These are phyloP conservation scores for Aphis craccivora DNA, from an alignment of 1,140 invertebrate species.

Conservation along the genomic window DNA sequence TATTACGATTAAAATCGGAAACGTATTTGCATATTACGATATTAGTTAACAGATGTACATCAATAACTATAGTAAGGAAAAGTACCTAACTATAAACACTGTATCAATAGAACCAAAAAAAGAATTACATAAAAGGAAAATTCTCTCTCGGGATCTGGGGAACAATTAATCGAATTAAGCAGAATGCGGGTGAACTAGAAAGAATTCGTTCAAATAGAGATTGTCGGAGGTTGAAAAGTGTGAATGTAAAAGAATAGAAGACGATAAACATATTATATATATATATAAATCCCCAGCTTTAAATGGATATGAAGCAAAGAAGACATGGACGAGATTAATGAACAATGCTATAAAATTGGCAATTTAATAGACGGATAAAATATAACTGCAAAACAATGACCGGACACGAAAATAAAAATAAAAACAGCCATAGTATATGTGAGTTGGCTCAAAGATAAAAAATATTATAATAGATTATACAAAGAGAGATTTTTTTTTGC, in stretches of 20 bases:
- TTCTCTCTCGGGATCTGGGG: background rate
- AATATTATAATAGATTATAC: background rate
- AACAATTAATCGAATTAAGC: conserved; percentile 37
- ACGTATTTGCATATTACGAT: too few relatives aligned
- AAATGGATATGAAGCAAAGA: background rate
- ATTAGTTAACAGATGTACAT: too few relatives aligned
- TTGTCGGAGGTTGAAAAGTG: too few relatives aligned
- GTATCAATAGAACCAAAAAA: background rate
- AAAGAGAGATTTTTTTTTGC: background rate
- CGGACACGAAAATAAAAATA: too few relatives aligned
- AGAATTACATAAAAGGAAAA: too few relatives aligned
- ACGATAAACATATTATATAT: too few relatives aligned
- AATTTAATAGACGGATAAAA: conserved; percentile 27
- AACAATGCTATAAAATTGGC: conserved; percentile 15
- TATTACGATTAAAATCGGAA: too few relatives aligned
- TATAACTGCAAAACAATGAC: background rate
- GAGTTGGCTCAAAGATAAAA: too few relatives aligned
- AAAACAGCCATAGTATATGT: too few relatives aligned
- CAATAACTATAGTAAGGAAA: background rate
- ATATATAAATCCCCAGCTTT: too few relatives aligned
- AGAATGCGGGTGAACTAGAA: background rate
- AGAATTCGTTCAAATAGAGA: too few relatives aligned
- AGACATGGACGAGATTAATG: background rate
- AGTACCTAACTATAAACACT: background rate
- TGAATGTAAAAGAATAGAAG: too few relatives aligned